Evolutionary conservation across 2,113 vertebrate species (phyloP).

Genomic region (Gallinago media): DNA sequence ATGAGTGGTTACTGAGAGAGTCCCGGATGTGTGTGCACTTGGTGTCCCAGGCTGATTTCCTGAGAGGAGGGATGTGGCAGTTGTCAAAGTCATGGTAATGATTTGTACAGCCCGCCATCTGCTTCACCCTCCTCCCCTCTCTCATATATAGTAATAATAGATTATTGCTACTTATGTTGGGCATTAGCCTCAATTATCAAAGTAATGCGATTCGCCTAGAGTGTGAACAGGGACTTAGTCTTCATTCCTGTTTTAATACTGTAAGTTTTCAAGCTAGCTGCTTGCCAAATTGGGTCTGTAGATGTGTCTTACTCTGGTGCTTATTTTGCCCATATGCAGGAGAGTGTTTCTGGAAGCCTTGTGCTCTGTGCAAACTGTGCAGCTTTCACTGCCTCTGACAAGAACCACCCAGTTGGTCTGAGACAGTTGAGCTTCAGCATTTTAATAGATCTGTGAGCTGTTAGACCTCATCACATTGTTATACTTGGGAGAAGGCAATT

Average conservation of each 20-base stretch:
- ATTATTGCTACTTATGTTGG: not conserved
- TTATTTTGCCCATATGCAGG: not conserved
- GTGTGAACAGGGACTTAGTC: not conserved
- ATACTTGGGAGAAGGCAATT: conserved; percentile 17
- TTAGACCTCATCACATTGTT: not conserved
- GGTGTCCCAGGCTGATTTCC: fast-evolving
- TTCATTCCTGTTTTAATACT: not conserved
- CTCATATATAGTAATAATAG: not conserved
- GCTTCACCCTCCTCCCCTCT: not conserved
- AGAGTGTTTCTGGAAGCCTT: not conserved
- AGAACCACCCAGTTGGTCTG: conserved; percentile 26
- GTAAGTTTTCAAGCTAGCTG: not conserved
- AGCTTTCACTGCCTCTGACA: not conserved
- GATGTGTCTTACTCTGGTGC: not conserved
- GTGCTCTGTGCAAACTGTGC: not conserved
- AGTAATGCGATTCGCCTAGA: not conserved
- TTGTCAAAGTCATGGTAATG: not conserved
- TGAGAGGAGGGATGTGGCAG: not conserved
- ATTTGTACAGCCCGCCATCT: not conserved
- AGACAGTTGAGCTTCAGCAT: not conserved
- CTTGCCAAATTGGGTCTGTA: not conserved
- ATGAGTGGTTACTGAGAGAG: fast-evolving
- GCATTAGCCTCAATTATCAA: not conserved
- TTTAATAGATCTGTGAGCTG: not conserved
- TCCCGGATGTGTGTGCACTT: fast-evolving